Evolutionary conservation across 2,797 vertebrate genomes (phyloP), one percentile per base, ranked within the genome.

Genomic region (Tapirus indicus): DNA sequence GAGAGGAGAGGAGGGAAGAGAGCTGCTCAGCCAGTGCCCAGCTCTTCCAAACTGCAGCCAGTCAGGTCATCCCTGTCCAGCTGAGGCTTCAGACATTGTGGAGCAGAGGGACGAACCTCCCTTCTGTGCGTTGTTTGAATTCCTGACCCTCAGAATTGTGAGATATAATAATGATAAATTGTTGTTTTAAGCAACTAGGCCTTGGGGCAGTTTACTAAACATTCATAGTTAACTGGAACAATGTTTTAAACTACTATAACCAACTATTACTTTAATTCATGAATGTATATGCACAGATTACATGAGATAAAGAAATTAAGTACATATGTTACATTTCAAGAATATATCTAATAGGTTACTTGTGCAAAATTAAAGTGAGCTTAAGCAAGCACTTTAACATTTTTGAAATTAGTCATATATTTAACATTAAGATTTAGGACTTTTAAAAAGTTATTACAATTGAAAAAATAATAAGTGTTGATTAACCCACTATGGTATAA

Each of bases 231-330:
- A 86, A 66, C 29, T 66, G 82, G 41, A 87, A 92, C 17, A 52
- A 72, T 20, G 27, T 68, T 86, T 97, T 71, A 93, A 80, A 84
- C 23, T 80, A 94, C 82, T 80, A 64, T 29, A 84, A 58, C 6
- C 85, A 93, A 66, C 17, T 91, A 35, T 64, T 82, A 88, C 12
- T 75, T 84, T 80, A 96, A 96, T 94, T 94, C 44, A 95, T 94
- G 94, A 93, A 83, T 69, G 71, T 80, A 17, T 71, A 41, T 60
- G n/a, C 47, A 62, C 52, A 88, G 49, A 79, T 92, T 87, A 71
- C 79, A 96, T 79, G 69, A 78, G 79, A 91, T 95, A 58, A 87
- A 87, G 44, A 91, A 86, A 95, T 94, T 56, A 78, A 72, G 69
- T 41, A 52, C 12, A 52, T 17, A 83, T 18, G 54, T 47, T 66